These are phyloP conservation scores for Lasioglossum oenotherae DNA, from an alignment of 2,888 invertebrate genomes.

Conservation along the genomic window DNA sequence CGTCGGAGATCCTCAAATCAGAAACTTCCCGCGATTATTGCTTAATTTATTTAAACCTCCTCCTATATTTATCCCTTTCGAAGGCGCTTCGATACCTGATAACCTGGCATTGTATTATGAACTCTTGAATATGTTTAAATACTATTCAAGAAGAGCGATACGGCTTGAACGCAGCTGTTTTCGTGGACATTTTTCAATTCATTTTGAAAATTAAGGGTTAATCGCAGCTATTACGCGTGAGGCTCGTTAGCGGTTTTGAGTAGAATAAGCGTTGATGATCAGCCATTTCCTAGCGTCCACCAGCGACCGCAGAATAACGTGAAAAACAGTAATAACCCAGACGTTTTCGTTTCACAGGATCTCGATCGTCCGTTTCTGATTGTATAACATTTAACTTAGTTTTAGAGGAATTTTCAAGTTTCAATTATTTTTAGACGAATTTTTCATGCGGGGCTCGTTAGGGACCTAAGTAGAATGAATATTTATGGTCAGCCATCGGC, in stretches of 20 bases:
- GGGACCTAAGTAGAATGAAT: neutral
- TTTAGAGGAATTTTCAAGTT: no score
- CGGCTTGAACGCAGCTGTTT: neutral
- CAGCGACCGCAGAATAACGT: neutral
- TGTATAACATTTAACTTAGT: neutral
- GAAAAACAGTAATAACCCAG: neutral
- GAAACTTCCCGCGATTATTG: neutral
- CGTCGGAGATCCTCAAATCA: neutral
- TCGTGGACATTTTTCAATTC: neutral
- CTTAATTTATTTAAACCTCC: neutral
- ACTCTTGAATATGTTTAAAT: neutral
- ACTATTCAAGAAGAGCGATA: neutral
- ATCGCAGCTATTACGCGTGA: neutral
- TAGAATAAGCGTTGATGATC: conserved; percentile 1
- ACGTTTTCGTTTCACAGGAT: neutral
- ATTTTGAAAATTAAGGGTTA: neutral
- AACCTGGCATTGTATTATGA: neutral
- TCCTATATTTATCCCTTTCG: neutral
- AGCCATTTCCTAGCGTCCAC: neutral
- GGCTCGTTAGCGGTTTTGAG: neutral
- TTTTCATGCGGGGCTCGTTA: neutral
- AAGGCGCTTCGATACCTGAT: neutral
- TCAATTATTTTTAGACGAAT: no score
- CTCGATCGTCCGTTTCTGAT: neutral
- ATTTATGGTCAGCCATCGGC: neutral